Conservation (phyloP, 2,113 vertebrate genomes). For the Hydrochoerus hydrochaeris region DNA sequence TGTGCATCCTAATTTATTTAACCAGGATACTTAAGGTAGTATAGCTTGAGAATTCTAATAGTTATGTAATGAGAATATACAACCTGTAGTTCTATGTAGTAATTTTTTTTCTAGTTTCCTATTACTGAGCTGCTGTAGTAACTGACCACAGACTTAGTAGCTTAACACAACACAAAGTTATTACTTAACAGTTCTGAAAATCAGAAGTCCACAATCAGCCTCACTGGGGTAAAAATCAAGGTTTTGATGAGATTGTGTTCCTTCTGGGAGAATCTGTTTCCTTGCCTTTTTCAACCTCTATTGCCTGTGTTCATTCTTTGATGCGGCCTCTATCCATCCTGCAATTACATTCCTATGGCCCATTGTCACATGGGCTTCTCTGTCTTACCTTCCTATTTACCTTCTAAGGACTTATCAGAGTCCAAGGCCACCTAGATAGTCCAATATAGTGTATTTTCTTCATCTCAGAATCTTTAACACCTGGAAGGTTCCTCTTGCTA, state of each 20-base stretch:
- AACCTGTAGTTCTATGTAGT: neutral
- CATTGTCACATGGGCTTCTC: neutral
- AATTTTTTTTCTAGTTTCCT: neutral
- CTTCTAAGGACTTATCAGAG: neutral
- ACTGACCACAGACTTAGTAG: neutral
- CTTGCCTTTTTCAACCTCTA: neutral
- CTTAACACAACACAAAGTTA: neutral
- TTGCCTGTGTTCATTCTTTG: neutral
- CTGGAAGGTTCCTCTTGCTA: neutral
- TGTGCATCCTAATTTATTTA: neutral
- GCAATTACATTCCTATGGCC: neutral
- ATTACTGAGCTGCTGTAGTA: conserved; percentile 15
- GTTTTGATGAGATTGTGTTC: neutral
- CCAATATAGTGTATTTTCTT: neutral
- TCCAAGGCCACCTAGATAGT: neutral
- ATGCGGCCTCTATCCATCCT: neutral
- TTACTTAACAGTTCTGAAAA: neutral
- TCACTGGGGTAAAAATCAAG: neutral
- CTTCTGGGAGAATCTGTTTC: neutral
- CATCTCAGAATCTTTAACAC: neutral
- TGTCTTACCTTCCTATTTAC: neutral
- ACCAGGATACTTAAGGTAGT: neutral
- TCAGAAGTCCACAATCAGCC: neutral
- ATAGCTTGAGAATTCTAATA: conserved; percentile 30
- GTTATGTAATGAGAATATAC: neutral